Conservation (phyloP, 2,888 invertebrate species). For the Bursaphelenchus okinawaensis region DNA sequence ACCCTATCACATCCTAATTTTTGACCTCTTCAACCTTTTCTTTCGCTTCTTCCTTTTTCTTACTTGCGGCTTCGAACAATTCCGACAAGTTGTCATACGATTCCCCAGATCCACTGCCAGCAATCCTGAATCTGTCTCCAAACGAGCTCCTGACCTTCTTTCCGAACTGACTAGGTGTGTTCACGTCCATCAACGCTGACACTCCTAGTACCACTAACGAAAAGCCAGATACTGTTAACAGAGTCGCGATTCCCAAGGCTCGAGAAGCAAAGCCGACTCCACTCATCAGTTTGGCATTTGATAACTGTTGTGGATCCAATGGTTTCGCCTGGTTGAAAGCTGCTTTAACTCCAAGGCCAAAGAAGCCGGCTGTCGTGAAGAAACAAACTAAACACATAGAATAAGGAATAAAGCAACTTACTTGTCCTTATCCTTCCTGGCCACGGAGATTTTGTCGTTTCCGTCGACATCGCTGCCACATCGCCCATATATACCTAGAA, state of each 20-base stretch:
- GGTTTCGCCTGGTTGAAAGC: slow-evolving; percentile 31
- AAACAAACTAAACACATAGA: slow-evolving; percentile 17
- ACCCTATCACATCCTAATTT: not conserved
- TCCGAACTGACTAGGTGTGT: slow-evolving; percentile 52
- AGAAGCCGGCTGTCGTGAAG: slow-evolving; percentile 18
- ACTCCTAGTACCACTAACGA: slow-evolving; percentile 46
- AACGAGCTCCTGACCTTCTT: slow-evolving; percentile 35
- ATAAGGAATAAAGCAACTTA: not conserved
- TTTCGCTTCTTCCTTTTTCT: not conserved
- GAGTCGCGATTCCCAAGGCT: slow-evolving; percentile 49
- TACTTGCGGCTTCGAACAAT: slow-evolving; percentile 27
- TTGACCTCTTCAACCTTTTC: not conserved
- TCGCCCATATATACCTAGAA: not conserved
- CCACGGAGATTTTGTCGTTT: slow-evolving; percentile 10
- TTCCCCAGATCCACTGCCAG: slow-evolving; percentile 19
- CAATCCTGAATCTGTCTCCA: slow-evolving; percentile 31
- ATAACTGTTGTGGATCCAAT: slow-evolving; percentile 27
- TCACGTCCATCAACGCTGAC: slow-evolving; percentile 43
- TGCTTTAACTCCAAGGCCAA: slow-evolving; percentile 31
- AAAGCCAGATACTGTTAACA: slow-evolving; percentile 51
- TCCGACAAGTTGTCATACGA: slow-evolving; percentile 21
- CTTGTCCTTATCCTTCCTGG: slow-evolving; percentile 4
- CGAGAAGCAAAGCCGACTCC: slow-evolving; percentile 52
- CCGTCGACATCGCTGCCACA: slow-evolving; percentile 4
- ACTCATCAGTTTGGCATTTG: slow-evolving; percentile 30